A percentile compares a stretch with the other conserved stretches of the same genome.
Conservation (phyloP, 2,797 vertebrate species). For the Molossus molossus region DNA sequence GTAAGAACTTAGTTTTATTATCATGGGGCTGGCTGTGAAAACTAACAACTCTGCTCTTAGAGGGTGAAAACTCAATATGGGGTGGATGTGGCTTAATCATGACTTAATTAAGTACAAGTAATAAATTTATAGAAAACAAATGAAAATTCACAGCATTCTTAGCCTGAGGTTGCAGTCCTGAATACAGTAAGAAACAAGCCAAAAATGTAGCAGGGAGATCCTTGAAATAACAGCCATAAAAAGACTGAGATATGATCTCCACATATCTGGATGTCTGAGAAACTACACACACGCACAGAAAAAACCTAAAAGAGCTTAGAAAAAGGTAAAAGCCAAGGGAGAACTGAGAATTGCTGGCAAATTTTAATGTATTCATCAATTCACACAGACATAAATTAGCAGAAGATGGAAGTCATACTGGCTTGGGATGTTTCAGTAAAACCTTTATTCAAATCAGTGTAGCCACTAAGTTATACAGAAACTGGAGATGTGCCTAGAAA, state of each 20-base stretch:
- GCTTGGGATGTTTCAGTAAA: background rate
- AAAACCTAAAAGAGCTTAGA: background rate
- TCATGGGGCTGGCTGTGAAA: background rate
- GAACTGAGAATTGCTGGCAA: background rate
- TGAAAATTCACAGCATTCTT: background rate
- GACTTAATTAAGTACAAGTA: slow-evolving; percentile 11
- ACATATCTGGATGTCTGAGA: background rate
- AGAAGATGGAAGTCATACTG: background rate
- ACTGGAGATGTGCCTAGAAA: background rate
- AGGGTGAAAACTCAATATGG: background rate
- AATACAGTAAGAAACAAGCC: background rate
- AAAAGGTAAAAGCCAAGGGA: slow-evolving; percentile 21
- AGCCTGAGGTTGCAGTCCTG: background rate
- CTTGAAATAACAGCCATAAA: slow-evolving; percentile 30
- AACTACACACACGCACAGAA: background rate
- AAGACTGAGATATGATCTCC: background rate
- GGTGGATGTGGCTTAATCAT: background rate
- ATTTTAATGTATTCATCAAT: background rate
- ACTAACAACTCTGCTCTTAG: background rate
- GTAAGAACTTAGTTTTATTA: slow-evolving; percentile 34
- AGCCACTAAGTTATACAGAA: slow-evolving; percentile 1
- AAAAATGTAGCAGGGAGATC: slow-evolving; percentile 31
- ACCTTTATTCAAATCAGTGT: background rate
- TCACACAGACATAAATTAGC: background rate
- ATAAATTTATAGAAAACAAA: slow-evolving; percentile 39